Percentiles rank a stretch among this genome's conserved stretches.
phyloP scores from a whole-genome alignment of 2,888 invertebrate species.

The Pelosia muscerda region DNA sequence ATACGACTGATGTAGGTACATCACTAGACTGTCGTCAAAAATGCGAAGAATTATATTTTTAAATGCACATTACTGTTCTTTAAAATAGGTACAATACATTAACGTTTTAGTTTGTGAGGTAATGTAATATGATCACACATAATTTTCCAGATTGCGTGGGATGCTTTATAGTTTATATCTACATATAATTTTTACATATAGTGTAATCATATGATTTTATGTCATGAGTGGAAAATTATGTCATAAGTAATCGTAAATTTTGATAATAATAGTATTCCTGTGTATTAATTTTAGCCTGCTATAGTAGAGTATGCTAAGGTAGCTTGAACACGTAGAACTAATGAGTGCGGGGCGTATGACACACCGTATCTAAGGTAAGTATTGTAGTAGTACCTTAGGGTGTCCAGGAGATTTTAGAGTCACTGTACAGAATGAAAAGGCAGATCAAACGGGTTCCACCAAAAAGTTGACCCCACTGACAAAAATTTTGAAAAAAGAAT shows the following conservation, averaged over 20 bases:
- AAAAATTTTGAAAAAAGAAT: too few species aligned
- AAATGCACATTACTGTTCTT: not conserved
- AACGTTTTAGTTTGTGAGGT: not conserved
- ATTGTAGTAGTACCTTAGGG: too few species aligned
- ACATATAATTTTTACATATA: not conserved
- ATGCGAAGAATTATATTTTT: not conserved
- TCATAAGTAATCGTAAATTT: not conserved
- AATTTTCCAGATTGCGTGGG: not conserved
- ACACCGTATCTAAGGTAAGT: too few species aligned
- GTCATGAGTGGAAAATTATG: not conserved
- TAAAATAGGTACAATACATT: not conserved
- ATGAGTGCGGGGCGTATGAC: too few species aligned
- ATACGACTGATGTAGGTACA: not conserved
- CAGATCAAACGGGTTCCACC: too few species aligned
- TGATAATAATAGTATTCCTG: not conserved
- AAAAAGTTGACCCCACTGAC: too few species aligned
- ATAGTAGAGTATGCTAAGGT: too few species aligned
- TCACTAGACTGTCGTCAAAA: not conserved
- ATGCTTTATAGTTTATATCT: not conserved
- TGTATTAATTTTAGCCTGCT: not conserved
- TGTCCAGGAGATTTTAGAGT: too few species aligned
- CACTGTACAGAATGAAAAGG: too few species aligned
- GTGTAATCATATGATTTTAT: not conserved
- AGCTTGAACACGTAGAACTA: too few species aligned
- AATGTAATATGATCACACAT: conserved; percentile 1